Evolutionary conservation across 2,113 vertebrate species (phyloP), one percentile per base, ranked within the genome.

Genomic region (Ursus arctos): DNA sequence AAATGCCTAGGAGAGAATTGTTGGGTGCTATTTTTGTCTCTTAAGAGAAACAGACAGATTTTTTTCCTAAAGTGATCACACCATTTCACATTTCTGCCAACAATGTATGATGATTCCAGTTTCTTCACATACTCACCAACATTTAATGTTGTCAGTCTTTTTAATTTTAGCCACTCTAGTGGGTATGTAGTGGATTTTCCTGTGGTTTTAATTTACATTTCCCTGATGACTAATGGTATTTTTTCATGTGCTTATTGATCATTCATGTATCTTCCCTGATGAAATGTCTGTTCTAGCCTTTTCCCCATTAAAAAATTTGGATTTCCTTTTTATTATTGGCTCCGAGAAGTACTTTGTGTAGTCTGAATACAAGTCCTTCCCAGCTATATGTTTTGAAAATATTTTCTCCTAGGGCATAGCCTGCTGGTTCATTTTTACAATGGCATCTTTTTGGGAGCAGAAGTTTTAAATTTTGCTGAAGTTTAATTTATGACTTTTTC

Each of bases 1-100:
- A 95, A 94, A 92, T 83, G 80, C 69, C 71, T 79, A n/a, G 43
- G 71, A 85, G 72, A 95, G 63, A 92, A 77, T 94, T 97, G 69
- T 88, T 97, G 94, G 72, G 55, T 84, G 69, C 84, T 93, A 6
- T 95, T 95, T 91, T 59, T 61, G 94, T 91, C 43, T 83, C 80
- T 84, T 28, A 61, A 61, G 71, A 88, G 59, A 69, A 94, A 72
- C 47, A 63, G 28, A 79, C 57, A 51, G 91, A 89, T 1, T 5
- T 81, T 77, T 28, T 67, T 57, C 33, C 24, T 63, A 31, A 74
- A 72, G 57, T 22, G 81, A 71, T 57, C 24, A 7, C 28, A 15
- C 49, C 22, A 40, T 84, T 84, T 93, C 80, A 21, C 79, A 61
- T 89, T 79, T 84, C 87, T 57, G 61, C 53, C 80, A 53, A 43